Evolutionary conservation across 2,797 vertebrate genomes (phyloP).

Genomic region (Crocidura indochinensis): DNA sequence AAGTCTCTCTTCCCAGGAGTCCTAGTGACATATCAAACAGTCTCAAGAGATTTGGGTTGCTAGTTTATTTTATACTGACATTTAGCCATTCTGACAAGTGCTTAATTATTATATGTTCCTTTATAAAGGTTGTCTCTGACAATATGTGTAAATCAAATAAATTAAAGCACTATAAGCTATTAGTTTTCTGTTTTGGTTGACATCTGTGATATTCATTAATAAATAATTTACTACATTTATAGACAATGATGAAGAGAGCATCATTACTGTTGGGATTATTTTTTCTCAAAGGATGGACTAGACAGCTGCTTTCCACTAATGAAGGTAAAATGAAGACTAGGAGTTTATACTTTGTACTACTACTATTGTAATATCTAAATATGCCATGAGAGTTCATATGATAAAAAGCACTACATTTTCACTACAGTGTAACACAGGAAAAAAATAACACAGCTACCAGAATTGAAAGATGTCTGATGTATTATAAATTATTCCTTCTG

Average conservation of each 20-base stretch:
- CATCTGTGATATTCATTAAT: constrained; percentile 76
- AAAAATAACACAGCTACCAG: not conserved
- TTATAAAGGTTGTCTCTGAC: constrained; percentile 78
- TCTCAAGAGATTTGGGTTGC: constrained; percentile 45
- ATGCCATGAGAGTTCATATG: not conserved
- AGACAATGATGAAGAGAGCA: constrained; percentile 76
- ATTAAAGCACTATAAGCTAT: constrained; percentile 67
- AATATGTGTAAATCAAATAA: constrained; percentile 79
- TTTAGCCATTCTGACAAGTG: constrained; percentile 75
- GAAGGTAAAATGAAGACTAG: constrained; percentile 65
- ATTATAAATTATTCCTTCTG: constrained; percentile 32
- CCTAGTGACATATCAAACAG: constrained; percentile 53
- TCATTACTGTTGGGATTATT: constrained; percentile 62
- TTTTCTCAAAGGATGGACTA: constrained; percentile 71
- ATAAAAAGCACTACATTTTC: not conserved
- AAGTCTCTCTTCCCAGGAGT: constrained; percentile 48
- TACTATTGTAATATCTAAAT: constrained; percentile 55
- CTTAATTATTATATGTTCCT: constrained; percentile 58
- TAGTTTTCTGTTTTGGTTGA: constrained; percentile 78
- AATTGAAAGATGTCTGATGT: not conserved
- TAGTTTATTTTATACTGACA: constrained; percentile 70
- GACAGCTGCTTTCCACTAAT: constrained; percentile 73
- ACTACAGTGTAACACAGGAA: not conserved
- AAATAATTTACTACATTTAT: constrained; percentile 81
- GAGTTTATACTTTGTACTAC: constrained; percentile 45